Conservation (phyloP, 2,888 invertebrate species). For the Drosophila limbata region DNA sequence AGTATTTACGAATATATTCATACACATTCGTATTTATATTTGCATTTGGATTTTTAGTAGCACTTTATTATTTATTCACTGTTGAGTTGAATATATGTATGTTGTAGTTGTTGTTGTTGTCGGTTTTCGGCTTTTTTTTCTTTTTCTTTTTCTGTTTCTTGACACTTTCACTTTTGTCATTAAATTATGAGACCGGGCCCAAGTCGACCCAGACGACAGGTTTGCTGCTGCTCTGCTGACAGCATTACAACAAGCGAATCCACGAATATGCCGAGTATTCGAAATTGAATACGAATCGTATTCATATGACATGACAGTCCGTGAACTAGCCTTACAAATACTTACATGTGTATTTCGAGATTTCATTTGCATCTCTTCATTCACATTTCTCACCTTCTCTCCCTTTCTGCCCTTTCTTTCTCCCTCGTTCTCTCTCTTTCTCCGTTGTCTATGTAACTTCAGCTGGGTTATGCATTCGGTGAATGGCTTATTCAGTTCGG, state of each 20-base stretch:
- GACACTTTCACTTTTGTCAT: conserved; percentile 80
- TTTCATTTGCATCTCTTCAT: conserved; percentile 66
- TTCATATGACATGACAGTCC: conserved; percentile 33
- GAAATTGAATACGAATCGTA: conserved; percentile 22
- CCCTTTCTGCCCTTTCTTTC: no score
- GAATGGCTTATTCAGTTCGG: neutral
- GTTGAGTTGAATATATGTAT: conserved; percentile 49
- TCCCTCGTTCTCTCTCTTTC: neutral
- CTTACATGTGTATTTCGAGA: conserved; percentile 32
- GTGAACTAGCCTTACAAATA: conserved; percentile 45
- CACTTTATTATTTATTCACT: conserved; percentile 72
- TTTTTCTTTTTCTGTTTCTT: conserved; percentile 60
- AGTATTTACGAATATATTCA: conserved; percentile 8
- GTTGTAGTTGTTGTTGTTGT: conserved; percentile 25
- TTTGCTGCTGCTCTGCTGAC: conserved; percentile 46
- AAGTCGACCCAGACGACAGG: conserved; percentile 49
- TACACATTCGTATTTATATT: conserved; percentile 23
- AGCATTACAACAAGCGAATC: conserved; percentile 41
- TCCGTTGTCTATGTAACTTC: conserved; percentile 1
- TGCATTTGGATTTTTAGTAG: conserved; percentile 55
- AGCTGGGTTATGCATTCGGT: conserved; percentile 1
- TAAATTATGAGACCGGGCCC: conserved; percentile 75
- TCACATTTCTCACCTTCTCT: conserved; percentile 11
- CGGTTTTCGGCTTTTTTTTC: conserved; percentile 37
- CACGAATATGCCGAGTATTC: conserved; percentile 6